These are phyloP conservation scores for Drosophila siamana DNA, from an alignment of 2,888 invertebrate species.

Conservation along the genomic window DNA sequence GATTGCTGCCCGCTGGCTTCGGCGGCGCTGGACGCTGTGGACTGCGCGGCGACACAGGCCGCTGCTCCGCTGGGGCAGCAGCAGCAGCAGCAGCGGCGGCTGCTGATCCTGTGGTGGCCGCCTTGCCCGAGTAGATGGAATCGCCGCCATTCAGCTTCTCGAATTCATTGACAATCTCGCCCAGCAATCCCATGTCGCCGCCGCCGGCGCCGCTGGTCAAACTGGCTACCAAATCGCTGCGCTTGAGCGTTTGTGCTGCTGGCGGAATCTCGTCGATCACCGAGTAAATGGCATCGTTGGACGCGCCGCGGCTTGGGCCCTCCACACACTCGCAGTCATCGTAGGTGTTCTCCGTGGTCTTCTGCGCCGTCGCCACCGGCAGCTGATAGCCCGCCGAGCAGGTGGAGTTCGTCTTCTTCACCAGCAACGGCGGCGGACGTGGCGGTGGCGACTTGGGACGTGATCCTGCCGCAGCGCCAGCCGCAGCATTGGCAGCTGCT, in stretches of 20 bases:
- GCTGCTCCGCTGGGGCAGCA: conserved; percentile 31
- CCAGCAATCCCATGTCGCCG: conserved; percentile 90
- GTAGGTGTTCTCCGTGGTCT: conserved; percentile 87
- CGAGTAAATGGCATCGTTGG: conserved; percentile 94
- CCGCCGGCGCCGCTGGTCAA: conserved; percentile 59
- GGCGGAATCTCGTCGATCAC: conserved; percentile 93
- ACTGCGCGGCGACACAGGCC: conserved; percentile 85
- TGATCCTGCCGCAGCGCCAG: conserved; percentile 65
- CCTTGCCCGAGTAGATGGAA: conserved; percentile 91
- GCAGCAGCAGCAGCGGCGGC: neutral
- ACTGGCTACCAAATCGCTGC: conserved; percentile 84
- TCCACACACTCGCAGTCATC: conserved; percentile 91
- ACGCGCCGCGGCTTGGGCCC: conserved; percentile 85
- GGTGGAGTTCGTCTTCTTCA: conserved; percentile 85
- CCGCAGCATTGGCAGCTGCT: conserved; percentile 73
- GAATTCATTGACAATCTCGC: conserved; percentile 95
- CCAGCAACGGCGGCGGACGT: conserved; percentile 86
- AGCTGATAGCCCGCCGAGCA: conserved; percentile 88
- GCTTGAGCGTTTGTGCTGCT: conserved; percentile 81
- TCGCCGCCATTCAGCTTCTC: conserved; percentile 94
- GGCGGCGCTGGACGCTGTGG: conserved; percentile 88
- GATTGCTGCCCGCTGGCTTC: conserved; percentile 83
- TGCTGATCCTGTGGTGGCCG: conserved; percentile 85
- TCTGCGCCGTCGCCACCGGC: conserved; percentile 84
- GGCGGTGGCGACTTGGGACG: conserved; percentile 92